These are phyloP conservation scores for Podocnemis expansa DNA, from an alignment of 2,113 vertebrate species.

Conservation along the genomic window DNA sequence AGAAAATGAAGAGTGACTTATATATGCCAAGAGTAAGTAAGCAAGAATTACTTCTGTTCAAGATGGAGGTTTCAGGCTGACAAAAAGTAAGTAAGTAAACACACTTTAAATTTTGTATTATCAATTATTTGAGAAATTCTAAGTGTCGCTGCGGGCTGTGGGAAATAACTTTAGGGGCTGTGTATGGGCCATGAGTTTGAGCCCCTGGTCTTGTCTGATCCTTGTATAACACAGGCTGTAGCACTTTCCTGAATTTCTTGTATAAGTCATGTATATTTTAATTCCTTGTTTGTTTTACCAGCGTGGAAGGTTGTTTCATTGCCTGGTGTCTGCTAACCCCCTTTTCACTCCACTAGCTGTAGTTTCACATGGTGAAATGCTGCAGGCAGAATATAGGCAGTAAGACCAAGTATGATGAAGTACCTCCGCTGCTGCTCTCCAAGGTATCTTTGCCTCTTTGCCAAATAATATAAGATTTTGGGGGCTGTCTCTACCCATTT, in stretches of 20 bases:
- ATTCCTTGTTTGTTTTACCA: no score
- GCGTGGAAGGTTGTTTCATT: not conserved
- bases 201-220: no score
- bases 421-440: not conserved
- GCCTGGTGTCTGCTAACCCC: not conserved
- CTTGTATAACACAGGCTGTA: not conserved
- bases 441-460: not conserved
- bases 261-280: not conserved
- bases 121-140: no score
- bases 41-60: no score
- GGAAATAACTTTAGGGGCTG: no score
- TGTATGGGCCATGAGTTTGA: no score
- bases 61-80: no score
- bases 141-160: no score
- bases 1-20: no score
- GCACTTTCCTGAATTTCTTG: not conserved
- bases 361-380: not conserved
- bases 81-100: no score
- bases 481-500: not conserved
- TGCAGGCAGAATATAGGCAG: not conserved
- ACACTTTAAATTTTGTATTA: no score
- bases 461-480: not conserved
- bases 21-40: no score
- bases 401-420: not conserved
- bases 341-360: not conserved